These are phyloP conservation scores for Ameiurus melas DNA, from an alignment of 2,113 vertebrate species.

Conservation along the genomic window DNA sequence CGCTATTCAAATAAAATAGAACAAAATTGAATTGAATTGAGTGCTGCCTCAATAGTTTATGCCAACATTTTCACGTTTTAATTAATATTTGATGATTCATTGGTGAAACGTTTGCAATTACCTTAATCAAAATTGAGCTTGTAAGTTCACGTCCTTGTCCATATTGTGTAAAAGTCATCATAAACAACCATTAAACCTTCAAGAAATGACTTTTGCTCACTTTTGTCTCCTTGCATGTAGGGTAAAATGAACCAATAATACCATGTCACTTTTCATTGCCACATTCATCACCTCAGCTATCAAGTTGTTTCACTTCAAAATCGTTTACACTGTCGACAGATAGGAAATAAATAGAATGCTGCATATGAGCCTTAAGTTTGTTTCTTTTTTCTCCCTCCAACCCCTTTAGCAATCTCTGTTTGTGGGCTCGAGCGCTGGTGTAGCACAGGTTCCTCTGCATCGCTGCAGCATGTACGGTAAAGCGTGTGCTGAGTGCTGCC, in stretches of 20 bases:
- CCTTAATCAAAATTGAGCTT: background rate
- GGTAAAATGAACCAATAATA: background rate
- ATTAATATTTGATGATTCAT: background rate
- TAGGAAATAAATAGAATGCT: background rate
- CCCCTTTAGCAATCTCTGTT: slow-evolving; percentile 83
- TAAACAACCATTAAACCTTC: background rate
- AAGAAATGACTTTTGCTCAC: background rate
- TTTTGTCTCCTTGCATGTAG: background rate
- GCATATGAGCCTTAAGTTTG: background rate
- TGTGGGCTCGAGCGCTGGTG: slow-evolving; percentile 79
- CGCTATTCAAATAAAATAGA: too few species aligned
- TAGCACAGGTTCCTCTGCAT: slow-evolving; percentile 85
- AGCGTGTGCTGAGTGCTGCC: slow-evolving; percentile 90
- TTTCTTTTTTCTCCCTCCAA: background rate
- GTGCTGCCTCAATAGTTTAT: background rate
- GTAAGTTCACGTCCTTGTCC: background rate
- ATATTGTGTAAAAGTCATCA: background rate
- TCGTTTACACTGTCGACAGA: background rate
- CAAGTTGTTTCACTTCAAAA: background rate
- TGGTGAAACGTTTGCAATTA: background rate
- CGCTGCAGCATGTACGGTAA: slow-evolving; percentile 86
- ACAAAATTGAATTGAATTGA: background rate
- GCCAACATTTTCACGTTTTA: background rate
- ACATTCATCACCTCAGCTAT: background rate
- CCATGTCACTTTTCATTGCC: background rate